Evolutionary conservation across 2,888 invertebrate genomes (phyloP).

Genomic region (Ophion ventricosus): DNA sequence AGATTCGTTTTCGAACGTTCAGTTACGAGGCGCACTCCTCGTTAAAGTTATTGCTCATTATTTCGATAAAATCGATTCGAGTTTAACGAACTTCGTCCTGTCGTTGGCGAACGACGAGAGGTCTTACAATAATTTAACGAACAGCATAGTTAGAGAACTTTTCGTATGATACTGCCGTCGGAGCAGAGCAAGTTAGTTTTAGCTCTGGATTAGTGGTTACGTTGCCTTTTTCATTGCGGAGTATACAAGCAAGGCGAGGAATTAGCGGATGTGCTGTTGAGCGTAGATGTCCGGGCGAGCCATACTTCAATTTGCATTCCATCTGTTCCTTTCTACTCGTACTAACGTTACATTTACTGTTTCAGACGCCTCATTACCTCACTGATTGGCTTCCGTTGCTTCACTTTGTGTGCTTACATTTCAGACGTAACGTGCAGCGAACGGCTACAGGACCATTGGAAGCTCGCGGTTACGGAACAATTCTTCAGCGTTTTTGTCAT

Average conservation of each 20-base stretch:
- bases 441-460: too few relatives aligned
- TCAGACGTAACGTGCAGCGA: too few relatives aligned
- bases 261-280: too few relatives aligned
- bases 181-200: too few relatives aligned
- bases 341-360: neutral
- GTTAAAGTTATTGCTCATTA: slow-evolving; percentile 1
- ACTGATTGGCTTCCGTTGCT: neutral
- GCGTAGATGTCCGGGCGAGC: neutral
- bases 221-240: too few relatives aligned
- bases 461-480: too few relatives aligned
- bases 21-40: neutral
- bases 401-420: too few relatives aligned
- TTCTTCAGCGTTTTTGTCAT: too few relatives aligned
- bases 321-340: neutral
- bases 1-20: neutral
- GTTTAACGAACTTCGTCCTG: neutral
- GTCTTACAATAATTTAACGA: neutral
- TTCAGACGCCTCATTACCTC: neutral
- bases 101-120: neutral
- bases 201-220: too few relatives aligned
- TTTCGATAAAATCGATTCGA: neutral
- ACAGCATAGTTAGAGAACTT: neutral
- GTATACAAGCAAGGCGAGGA: too few relatives aligned
- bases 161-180: too few relatives aligned
- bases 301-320: neutral